A percentile compares a stretch with the other conserved stretches of the same genome.
These are phyloP conservation scores for Chaunax sp. DNA, from an alignment of 2,797 vertebrate species.

Conservation along the genomic window DNA sequence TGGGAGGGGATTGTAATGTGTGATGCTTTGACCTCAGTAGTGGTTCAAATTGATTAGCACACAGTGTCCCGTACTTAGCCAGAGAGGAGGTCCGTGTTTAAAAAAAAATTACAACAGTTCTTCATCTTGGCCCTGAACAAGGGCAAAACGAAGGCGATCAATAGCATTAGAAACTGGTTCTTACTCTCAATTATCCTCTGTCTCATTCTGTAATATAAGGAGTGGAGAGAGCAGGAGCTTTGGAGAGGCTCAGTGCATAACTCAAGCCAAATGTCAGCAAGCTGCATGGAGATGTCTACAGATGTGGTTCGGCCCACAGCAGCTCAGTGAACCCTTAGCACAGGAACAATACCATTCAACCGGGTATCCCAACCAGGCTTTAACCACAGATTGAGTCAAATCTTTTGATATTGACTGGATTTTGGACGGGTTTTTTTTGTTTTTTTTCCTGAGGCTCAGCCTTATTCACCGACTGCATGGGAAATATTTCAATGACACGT, in stretches of 20 bases:
- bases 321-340: constrained; percentile 24
- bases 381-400: constrained; percentile 49
- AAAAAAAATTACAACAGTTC: constrained; percentile 70
- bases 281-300: constrained; percentile 37
- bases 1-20: constrained; percentile 18
- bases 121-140: constrained; percentile 72
- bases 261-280: constrained; percentile 54
- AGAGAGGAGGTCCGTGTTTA: constrained; percentile 62
- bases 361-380: constrained; percentile 33
- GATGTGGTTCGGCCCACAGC: constrained; percentile 35
- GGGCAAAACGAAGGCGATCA: constrained; percentile 68
- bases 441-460: constrained; percentile 55
- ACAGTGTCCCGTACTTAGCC: constrained; percentile 50
- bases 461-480: constrained; percentile 64
- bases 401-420: constrained; percentile 58
- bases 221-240: constrained; percentile 30
- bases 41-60: constrained; percentile 66
- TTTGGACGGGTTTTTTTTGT: constrained; percentile 35
- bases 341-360: constrained; percentile 29
- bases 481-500: constrained; percentile 78
- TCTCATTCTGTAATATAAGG: constrained; percentile 60
- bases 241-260: constrained; percentile 47
- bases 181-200: constrained; percentile 68
- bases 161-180: constrained; percentile 73
- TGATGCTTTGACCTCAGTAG: constrained; percentile 48